Percentiles rank a stretch among this genome's conserved stretches.
These are phyloP conservation scores for Neosilurus mollespiculum DNA, from an alignment of 2,797 vertebrate genomes.

Conservation along the genomic window DNA sequence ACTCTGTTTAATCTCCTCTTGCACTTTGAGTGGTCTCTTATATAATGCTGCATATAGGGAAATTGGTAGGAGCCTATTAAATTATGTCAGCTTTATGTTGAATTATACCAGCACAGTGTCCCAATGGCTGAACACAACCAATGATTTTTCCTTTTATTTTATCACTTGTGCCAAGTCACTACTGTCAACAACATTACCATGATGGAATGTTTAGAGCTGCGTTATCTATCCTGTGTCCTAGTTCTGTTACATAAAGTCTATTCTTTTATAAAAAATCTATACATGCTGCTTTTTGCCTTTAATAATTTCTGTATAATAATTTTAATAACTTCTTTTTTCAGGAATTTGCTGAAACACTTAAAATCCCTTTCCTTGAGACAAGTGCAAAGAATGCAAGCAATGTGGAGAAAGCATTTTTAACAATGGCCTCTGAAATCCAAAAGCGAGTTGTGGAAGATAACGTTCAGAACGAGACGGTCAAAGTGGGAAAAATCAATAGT, in stretches of 20 bases:
- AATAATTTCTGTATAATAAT: not conserved
- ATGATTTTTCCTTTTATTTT: not conserved
- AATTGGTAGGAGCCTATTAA: not conserved
- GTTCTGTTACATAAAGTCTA: not conserved
- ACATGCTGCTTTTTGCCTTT: not conserved
- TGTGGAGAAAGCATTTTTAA: slow-evolving; percentile 71
- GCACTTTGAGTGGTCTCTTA: not conserved
- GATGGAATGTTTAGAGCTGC: not conserved
- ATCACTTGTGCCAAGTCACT: not conserved
- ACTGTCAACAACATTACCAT: not conserved
- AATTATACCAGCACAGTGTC: not conserved
- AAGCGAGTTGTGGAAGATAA: slow-evolving; percentile 69
- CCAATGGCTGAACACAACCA: not conserved
- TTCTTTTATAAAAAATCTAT: not conserved
- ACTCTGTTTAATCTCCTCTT: not conserved
- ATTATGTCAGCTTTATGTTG: not conserved
- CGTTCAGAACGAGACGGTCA: slow-evolving; percentile 62
- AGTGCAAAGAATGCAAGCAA: slow-evolving; percentile 77
- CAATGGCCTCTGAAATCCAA: slow-evolving; percentile 78
- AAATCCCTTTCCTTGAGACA: slow-evolving; percentile 76
- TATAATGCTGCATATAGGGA: not conserved
- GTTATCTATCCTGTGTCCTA: not conserved
- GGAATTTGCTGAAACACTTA: slow-evolving; percentile 73
- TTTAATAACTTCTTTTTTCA: slow-evolving; percentile 43
- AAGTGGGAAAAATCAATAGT: slow-evolving; percentile 70